Conservation (phyloP, 2,888 invertebrate genomes). For the Operophtera brumata region DNA sequence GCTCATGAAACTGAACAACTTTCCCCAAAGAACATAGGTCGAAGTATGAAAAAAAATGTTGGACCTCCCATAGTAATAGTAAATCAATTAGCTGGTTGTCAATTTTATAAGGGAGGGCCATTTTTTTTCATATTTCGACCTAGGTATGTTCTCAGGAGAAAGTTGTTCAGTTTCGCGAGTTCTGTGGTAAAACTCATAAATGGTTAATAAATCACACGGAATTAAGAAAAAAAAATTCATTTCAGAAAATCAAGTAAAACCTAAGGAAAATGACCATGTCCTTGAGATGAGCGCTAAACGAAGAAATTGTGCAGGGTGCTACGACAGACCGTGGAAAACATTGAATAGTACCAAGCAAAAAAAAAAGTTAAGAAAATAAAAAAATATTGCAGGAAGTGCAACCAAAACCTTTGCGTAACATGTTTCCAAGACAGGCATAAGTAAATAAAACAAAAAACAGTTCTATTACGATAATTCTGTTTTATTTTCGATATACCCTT, state of each 20-base stretch:
- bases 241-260: conserved; percentile 25
- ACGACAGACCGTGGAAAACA: conserved; percentile 34
- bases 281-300: conserved; percentile 38
- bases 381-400: conserved; percentile 33
- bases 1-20: no score
- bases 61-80: no score
- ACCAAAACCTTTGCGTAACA: conserved; percentile 33
- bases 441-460: conserved; percentile 11
- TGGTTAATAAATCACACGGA: conserved; percentile 19
- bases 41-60: no score
- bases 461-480: background rate
- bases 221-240: conserved; percentile 19
- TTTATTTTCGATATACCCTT: conserved; percentile 24
- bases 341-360: conserved; percentile 32
- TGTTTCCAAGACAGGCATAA: conserved; percentile 32
- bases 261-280: conserved; percentile 30
- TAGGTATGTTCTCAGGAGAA: no score
- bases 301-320: conserved; percentile 41
- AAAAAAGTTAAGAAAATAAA: conserved; percentile 28
- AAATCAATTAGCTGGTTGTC: no score
- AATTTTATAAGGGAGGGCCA: no score
- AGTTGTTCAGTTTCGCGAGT: background rate
- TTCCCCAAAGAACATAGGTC: no score
- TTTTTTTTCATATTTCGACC: no score
- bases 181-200: background rate